Evolutionary conservation across 1,140 invertebrate genomes (phyloP), one percentile per base, ranked within the genome.

Genomic region (Platyscapa corneri): DNA sequence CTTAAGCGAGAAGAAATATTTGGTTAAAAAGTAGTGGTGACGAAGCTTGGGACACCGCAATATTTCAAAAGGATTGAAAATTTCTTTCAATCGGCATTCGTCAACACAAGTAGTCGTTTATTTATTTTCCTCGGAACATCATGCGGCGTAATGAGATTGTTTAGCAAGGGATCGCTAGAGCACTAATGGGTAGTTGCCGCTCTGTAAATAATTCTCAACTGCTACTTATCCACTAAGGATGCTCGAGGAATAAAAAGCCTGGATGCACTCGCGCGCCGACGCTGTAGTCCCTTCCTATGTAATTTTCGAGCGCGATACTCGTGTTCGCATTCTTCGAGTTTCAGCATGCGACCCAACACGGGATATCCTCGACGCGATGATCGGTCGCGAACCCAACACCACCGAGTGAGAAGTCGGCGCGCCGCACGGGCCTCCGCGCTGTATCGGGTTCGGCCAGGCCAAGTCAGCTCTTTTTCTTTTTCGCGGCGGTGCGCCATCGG

Each of bases 301-400:
- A 60, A 60, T 27, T 60, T 60, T 23, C 56, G 23, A 60, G 56
- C 56, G 56, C 56, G 23, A 60, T 60, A 60, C 56, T 60, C 56
- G 56, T 27, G 56, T 60, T 60, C 56, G 56, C 56, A 27, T 60
- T 60, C 56, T 27, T 60, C 56, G 56, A 70, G 65, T 70, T 32
- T 70, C 14, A 70, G 65, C 32, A 20, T 14, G 65, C 65, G 34
- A 70, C 30, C 30, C 65, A 70, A 70, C 65, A 37, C 18, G 65
- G 65, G 34, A 65, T 65, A 65, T 65, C 64, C 27, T n/a, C 14
- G 20, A 14, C 16, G 10, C 49, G 30, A n/a, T n/a, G 64, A 70
- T 70, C 65, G 65, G 30, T 70, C 30, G 34, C 65, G 65, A 70
- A 70, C 65, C 18, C 65, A 70, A 70, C 65, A 70, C 65, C 65